Evolutionary conservation across 2,888 invertebrate species (phyloP).

Genomic region (Meganola albula): DNA sequence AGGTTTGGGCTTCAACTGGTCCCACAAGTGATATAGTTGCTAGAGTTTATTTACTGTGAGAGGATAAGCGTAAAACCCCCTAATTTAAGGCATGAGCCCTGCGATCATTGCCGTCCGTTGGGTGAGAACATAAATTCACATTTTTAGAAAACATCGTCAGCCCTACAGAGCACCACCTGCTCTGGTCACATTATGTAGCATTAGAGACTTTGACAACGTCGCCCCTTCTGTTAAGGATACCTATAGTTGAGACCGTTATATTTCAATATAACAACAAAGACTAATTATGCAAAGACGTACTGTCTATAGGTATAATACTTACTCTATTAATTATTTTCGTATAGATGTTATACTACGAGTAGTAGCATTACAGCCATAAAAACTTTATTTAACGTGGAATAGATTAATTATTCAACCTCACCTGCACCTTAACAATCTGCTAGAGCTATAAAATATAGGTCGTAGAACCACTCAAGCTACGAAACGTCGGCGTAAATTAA

Average conservation of each 20-base stretch:
- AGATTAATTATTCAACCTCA: constrained; percentile 15
- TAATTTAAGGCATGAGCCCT: constrained; percentile 71
- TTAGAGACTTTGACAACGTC: constrained; percentile 45
- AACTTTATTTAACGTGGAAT: constrained; percentile 10
- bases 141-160: constrained; percentile 62
- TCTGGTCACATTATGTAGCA: constrained; percentile 53
- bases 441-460: constrained; percentile 52
- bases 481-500: constrained; percentile 66
- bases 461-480: constrained; percentile 53
- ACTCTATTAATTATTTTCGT: too few relatives aligned
- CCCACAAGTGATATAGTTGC: constrained; percentile 58
- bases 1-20: constrained; percentile 37
- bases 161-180: constrained; percentile 49
- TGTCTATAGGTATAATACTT: too few relatives aligned
- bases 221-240: constrained; percentile 37
- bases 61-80: constrained; percentile 71
- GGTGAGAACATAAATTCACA: constrained; percentile 69
- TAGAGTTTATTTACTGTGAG: constrained; percentile 64
- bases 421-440: constrained; percentile 39
- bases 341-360: too few relatives aligned
- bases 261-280: too few relatives aligned
- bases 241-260: constrained; percentile 16
- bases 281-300: too few relatives aligned
- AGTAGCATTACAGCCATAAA: constrained; percentile 7
- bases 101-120: constrained; percentile 68